These are phyloP conservation scores for Rhynchonema sp. DNA, from an alignment of 2,888 invertebrate genomes.

Conservation along the genomic window DNA sequence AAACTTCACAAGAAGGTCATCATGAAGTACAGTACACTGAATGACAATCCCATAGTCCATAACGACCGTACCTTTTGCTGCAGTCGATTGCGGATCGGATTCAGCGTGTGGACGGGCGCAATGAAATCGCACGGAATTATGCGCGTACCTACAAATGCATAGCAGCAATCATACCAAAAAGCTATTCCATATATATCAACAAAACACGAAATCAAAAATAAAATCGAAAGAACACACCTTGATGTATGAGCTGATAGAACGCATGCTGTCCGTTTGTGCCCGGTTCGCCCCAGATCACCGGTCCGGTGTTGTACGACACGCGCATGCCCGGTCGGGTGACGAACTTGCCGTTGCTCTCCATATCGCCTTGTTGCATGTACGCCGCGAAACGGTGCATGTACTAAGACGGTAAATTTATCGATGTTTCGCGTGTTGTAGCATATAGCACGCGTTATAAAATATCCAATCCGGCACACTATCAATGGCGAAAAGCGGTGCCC, in stretches of 20 bases:
- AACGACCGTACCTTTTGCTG: slow-evolving; percentile 54
- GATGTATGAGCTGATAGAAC: slow-evolving; percentile 96
- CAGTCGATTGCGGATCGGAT: slow-evolving; percentile 53
- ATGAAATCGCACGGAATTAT: slow-evolving; percentile 91
- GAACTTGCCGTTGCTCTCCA: slow-evolving; percentile 39
- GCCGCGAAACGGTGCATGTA: slow-evolving; percentile 95
- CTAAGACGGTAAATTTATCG: too few relatives aligned
- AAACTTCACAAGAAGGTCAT: too few relatives aligned
- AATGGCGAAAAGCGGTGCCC: too few relatives aligned
- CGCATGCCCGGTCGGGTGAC: slow-evolving; percentile 34
- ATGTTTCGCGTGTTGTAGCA: too few relatives aligned
- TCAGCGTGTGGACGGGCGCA: slow-evolving; percentile 73
- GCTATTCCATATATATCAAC: too few relatives aligned
- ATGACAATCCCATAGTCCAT: too few relatives aligned
- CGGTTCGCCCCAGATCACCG: slow-evolving; percentile 90
- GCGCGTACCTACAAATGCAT: slow-evolving; percentile 45
- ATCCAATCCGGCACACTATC: too few relatives aligned
- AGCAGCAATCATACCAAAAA: too few relatives aligned
- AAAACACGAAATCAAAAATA: too few relatives aligned
- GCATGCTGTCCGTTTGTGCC: slow-evolving; percentile 99
- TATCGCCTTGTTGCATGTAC: slow-evolving; percentile 95
- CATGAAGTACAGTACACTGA: too few relatives aligned
- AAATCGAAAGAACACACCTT: slow-evolving; percentile 40
- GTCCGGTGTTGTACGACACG: slow-evolving; percentile 43
- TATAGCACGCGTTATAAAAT: background rate